A percentile compares a stretch with the other conserved stretches of the same genome.
These are phyloP conservation scores for Eucriotettix oculatus DNA, from an alignment of 2,888 invertebrate species.

Conservation along the genomic window DNA sequence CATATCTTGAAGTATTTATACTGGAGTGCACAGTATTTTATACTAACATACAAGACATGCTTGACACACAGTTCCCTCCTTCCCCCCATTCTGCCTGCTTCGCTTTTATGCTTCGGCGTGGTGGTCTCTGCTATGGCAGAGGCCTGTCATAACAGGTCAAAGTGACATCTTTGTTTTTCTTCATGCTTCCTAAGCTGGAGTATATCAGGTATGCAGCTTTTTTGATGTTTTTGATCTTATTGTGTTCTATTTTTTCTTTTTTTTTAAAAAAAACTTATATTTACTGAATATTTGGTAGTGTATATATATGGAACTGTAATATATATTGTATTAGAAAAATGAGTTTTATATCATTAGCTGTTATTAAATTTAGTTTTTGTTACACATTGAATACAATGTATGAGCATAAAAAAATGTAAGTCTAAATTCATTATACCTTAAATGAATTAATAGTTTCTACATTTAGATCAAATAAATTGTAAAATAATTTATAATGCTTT, in stretches of 20 bases:
- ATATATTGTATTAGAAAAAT: no score
- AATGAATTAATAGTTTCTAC: no score
- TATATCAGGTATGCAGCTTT: conserved; percentile 13
- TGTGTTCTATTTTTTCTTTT: conserved; percentile 7
- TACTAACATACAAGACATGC: conserved; percentile 13
- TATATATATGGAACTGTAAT: no score
- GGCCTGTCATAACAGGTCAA: conserved; percentile 5
- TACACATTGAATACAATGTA: no score
- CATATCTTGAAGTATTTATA: conserved; percentile 2
- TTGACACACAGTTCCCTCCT: conserved; percentile 7
- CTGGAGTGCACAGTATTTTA: conserved; percentile 13
- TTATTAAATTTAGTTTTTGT: no score
- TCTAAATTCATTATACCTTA: no score
- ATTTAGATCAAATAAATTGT: no score
- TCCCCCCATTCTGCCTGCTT: conserved; percentile 8
- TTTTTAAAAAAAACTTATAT: background rate
- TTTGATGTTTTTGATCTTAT: conserved; percentile 8
- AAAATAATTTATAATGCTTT: no score
- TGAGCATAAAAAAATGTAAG: no score
- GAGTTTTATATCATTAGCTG: no score
- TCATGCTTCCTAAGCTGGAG: conserved; percentile 13
- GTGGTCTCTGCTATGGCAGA: conserved; percentile 9
- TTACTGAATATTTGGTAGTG: no score
- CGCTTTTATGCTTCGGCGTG: conserved; percentile 11
- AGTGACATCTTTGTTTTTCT: conserved; percentile 14